Evolutionary conservation across 92 coral and sea anemone species (phyloP), one percentile per base, ranked within the genome.

Genomic region (Paramuricea clavata): DNA sequence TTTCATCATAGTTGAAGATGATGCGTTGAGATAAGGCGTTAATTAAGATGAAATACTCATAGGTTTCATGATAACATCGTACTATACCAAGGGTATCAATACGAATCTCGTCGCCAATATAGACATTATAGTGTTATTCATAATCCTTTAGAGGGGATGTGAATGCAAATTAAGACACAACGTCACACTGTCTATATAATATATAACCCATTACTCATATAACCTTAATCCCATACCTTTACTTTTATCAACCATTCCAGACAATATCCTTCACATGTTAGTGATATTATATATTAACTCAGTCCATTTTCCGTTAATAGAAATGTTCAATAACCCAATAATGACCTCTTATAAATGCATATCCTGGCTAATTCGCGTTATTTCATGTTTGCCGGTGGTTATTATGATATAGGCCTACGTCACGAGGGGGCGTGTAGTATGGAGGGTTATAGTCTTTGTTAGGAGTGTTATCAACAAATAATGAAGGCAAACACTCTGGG

Each of bases 311-410:
- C 26, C 25, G 6, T 56, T 56, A 0, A 17, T 3, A 0, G 64
- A 56, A 0, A 5, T 3, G 16, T n/a, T 56, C 64, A 56, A n/a
- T 13, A 56, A 52, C 67, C 0, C 43, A 10, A 2, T 15, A 49
- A 26, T 36, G 42, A 32, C 23, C 41, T 28, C 44, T 60, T 56
- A 76, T 36, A n/a, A 27, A 49, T 76, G 34, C 23, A 56, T 49
- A 32, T 49, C 68, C 82, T 76, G 82, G 82, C 22, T 76, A n/a
- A 52, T 54, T 76, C 41, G 44, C 17, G 82, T 52, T 49, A 49
- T 76, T 76, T 49, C 49, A 76, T 76, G 82, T 49, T 27, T 76
- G 31, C 56, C 57, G 25, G 5, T 19, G 28, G 25, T 32, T 28
- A 49, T n/a, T n/a, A n/a, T n/a, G n/a, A n/a, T 43, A 65, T 10